Evolutionary conservation across 2,888 invertebrate genomes (phyloP).

Genomic region (Phrixothrix hirtus): DNA sequence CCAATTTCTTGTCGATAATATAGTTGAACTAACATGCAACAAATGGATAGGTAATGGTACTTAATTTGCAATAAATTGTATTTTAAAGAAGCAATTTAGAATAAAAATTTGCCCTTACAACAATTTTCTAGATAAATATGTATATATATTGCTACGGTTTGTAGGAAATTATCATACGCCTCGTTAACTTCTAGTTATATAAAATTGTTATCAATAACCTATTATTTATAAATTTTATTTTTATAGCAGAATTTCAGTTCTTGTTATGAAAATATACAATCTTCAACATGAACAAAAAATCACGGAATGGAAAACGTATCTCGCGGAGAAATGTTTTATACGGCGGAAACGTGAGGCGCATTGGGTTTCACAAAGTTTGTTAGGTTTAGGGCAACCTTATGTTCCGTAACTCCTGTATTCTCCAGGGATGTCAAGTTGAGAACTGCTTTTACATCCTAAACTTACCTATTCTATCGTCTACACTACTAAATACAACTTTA

Average conservation of each 20-base stretch:
- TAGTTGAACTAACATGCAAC: constrained; percentile 16
- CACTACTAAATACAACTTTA: constrained; percentile 26
- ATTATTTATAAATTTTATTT: neutral
- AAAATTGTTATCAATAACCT: no score
- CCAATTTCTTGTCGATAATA: constrained; percentile 23
- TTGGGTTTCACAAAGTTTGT: constrained; percentile 54
- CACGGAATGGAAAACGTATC: constrained; percentile 30
- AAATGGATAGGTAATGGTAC: constrained; percentile 27
- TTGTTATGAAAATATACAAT: constrained; percentile 6
- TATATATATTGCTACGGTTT: constrained; percentile 14
- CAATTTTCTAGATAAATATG: constrained; percentile 21
- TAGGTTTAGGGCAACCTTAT: constrained; percentile 53
- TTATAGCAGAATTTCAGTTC: neutral
- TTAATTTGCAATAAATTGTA: constrained; percentile 29
- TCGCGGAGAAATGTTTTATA: constrained; percentile 42
- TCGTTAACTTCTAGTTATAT: constrained; percentile 20
- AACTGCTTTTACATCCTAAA: constrained; percentile 41
- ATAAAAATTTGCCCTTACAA: constrained; percentile 12
- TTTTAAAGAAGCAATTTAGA: constrained; percentile 10
- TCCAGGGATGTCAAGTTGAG: constrained; percentile 45
- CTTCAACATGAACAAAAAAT: constrained; percentile 20
- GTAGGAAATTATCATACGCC: constrained; percentile 17
- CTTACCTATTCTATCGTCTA: constrained; percentile 35
- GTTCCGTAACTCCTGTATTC: constrained; percentile 51
- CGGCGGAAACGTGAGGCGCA: constrained; percentile 54